Evolutionary conservation across 1,140 invertebrate genomes (phyloP).

Genomic region (Drosophila jambulina): DNA sequence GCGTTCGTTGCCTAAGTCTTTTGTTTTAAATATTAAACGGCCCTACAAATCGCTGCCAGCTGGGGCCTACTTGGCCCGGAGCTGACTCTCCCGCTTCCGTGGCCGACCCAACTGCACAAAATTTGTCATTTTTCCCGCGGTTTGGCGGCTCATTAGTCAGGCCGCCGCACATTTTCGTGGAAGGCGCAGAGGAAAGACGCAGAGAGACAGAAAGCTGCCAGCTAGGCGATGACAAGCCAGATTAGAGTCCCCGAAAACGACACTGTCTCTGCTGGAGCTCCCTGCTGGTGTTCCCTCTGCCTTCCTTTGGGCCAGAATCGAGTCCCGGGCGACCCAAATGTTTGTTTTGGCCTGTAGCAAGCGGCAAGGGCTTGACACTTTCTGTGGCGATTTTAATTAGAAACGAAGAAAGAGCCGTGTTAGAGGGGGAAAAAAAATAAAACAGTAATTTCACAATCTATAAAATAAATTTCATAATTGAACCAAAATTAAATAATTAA

Average conservation of each 20-base stretch:
- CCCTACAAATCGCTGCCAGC: slow-evolving; percentile 74
- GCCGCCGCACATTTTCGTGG: slow-evolving; percentile 79
- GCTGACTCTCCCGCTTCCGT: slow-evolving; percentile 20
- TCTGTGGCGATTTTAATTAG: slow-evolving; percentile 81
- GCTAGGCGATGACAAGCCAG: slow-evolving; percentile 76
- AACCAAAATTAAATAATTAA: neutral
- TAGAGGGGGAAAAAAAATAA: neutral
- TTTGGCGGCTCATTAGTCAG: slow-evolving; percentile 81
- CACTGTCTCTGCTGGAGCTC: slow-evolving; percentile 43
- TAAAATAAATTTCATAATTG: neutral
- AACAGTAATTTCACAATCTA: neutral
- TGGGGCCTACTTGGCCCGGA: slow-evolving; percentile 7
- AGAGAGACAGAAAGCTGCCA: slow-evolving; percentile 77
- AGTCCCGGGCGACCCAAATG: slow-evolving; percentile 63
- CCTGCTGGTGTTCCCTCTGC: neutral
- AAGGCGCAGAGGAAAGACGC: slow-evolving; percentile 46
- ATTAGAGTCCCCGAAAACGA: slow-evolving; percentile 67
- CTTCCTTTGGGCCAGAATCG: slow-evolving; percentile 23
- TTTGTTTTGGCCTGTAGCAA: slow-evolving; percentile 33
- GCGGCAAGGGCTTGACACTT: slow-evolving; percentile 73
- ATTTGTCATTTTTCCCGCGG: slow-evolving; percentile 83
- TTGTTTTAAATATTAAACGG: slow-evolving; percentile 83
- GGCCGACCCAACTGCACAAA: slow-evolving; percentile 51
- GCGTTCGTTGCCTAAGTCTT: slow-evolving; percentile 70
- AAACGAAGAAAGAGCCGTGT: slow-evolving; percentile 31